Evolutionary conservation across 37 sponge, comb jelly and placozoan species (phyloP).

Genomic region (Hexactinellida sp.): DNA sequence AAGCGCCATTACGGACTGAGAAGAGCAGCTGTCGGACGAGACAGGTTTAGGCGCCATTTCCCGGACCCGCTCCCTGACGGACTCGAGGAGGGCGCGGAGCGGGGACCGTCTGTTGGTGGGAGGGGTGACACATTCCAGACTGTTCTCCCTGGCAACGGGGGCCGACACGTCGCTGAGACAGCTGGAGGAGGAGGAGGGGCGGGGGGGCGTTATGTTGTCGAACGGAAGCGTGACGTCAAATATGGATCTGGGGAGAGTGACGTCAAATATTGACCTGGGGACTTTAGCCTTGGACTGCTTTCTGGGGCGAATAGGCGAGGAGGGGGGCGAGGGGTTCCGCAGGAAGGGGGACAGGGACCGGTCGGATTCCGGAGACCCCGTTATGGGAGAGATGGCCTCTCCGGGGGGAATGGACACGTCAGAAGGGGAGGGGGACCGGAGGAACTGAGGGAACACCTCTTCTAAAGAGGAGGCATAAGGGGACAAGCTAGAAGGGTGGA

Average conservation of each 20-base stretch:
- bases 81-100: background rate
- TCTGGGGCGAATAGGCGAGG: background rate
- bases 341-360: background rate
- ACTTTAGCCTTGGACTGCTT: background rate
- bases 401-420: background rate
- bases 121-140: background rate
- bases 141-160: background rate
- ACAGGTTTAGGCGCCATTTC: too few relatives aligned
- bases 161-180: background rate
- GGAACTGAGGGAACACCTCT: background rate
- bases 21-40: too few relatives aligned
- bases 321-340: background rate
- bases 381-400: background rate
- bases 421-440: background rate
- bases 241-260: background rate
- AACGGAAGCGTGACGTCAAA: background rate
- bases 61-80: background rate
- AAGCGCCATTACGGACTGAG: background rate
- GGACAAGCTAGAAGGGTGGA: background rate
- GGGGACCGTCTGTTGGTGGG: background rate
- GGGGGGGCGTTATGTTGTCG: conserved; percentile 1
- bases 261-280: background rate
- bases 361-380: background rate
- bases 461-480: background rate
- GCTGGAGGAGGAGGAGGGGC: background rate